Evolutionary conservation across 2,888 invertebrate genomes (phyloP).

Genomic region (Brachycybe producta): DNA sequence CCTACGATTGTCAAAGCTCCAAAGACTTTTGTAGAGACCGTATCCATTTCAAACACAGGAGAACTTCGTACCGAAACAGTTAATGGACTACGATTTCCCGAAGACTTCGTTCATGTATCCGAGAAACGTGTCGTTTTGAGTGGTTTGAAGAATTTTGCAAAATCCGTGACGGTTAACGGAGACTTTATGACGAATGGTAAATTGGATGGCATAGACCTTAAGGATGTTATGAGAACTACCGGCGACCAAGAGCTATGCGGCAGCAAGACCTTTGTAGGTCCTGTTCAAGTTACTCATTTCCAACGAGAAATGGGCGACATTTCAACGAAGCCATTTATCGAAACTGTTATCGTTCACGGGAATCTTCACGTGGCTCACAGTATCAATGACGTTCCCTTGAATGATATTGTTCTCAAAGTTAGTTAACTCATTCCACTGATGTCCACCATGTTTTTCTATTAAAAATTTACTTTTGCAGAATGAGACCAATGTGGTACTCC

Average conservation of each 20-base stretch:
- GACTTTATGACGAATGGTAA: not conserved
- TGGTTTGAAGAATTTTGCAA: not conserved
- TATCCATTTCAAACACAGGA: not conserved
- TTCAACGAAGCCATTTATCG: not conserved
- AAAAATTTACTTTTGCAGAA: too few relatives aligned
- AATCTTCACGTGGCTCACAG: not conserved
- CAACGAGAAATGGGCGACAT: not conserved
- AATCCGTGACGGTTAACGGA: not conserved
- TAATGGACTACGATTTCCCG: not conserved
- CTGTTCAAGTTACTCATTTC: not conserved
- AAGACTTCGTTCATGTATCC: not conserved
- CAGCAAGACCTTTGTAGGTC: not conserved
- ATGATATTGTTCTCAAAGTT: constrained; percentile 1
- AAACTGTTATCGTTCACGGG: not conserved
- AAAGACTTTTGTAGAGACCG: not conserved
- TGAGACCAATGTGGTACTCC: too few relatives aligned
- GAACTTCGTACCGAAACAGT: not conserved
- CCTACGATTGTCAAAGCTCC: not conserved
- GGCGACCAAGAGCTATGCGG: constrained; percentile 4
- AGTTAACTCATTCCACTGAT: too few relatives aligned
- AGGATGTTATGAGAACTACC: not conserved
- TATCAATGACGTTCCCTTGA: not conserved
- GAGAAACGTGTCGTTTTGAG: not conserved
- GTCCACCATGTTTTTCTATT: too few relatives aligned
- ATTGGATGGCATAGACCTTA: constrained; percentile 3